A percentile compares a stretch with the other conserved stretches of the same genome.
Conservation (phyloP, 1,140 invertebrate genomes). For the Drosophila tristis region DNA sequence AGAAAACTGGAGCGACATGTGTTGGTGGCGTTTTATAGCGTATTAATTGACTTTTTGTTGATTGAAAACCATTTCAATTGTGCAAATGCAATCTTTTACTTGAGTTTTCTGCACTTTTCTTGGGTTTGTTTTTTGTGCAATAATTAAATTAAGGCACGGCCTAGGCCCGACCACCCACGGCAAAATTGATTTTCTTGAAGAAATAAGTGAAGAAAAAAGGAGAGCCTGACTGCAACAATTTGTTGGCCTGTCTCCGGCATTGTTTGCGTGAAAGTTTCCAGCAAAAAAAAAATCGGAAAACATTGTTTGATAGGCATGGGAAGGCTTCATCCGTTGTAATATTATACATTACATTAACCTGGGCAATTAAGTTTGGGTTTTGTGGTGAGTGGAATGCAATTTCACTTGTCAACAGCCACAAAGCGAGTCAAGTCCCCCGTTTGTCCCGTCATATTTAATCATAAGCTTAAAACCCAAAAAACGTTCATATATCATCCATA, state of each 20-base stretch:
- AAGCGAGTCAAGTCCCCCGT: not conserved
- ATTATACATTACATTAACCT: conserved; percentile 66
- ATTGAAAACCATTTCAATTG: conserved; percentile 71
- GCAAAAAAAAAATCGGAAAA: conserved; percentile 7
- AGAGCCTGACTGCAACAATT: conserved; percentile 61
- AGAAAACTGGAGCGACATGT: conserved; percentile 43
- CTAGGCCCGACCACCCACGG: conserved; percentile 31
- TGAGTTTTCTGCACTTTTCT: not conserved
- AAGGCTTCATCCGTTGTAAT: conserved; percentile 46
- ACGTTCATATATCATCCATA: not conserved
- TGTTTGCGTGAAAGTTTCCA: conserved; percentile 65
- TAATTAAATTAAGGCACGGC: conserved; percentile 65
- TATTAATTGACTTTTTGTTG: conserved; percentile 68
- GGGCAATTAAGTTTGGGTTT: conserved; percentile 8
- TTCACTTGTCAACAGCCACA: conserved; percentile 62
- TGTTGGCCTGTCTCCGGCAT: conserved; percentile 51
- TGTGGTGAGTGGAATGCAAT: conserved; percentile 33
- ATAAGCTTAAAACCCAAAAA: conserved; percentile 2
- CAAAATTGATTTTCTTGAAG: conserved; percentile 11
- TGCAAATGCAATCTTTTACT: conserved; percentile 34
- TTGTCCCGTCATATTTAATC: too few relatives aligned
- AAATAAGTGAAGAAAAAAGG: conserved; percentile 10
- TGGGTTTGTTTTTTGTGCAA: conserved; percentile 22
- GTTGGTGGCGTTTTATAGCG: conserved; percentile 41
- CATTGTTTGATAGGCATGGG: conserved; percentile 9